Conservation (phyloP, 2,888 invertebrate species). For the Drosophila recens region DNA sequence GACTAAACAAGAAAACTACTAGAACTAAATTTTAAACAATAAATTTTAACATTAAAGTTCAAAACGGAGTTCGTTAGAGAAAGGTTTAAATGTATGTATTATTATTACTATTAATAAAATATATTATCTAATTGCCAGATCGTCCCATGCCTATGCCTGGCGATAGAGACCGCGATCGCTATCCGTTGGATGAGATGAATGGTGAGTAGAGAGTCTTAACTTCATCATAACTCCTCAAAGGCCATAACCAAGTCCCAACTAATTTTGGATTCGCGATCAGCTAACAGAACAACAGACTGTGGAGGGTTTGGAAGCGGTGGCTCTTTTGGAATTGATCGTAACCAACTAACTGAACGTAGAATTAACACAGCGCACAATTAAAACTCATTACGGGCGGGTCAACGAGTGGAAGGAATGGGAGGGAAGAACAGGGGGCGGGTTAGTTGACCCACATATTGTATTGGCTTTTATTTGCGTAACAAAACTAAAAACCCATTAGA, state of each 20-base stretch:
- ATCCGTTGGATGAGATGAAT: slow-evolving; percentile 74
- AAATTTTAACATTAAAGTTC: too few relatives aligned
- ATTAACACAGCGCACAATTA: slow-evolving; percentile 71
- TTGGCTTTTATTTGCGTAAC: slow-evolving; percentile 73
- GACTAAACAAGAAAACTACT: too few relatives aligned
- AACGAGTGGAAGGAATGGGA: neutral
- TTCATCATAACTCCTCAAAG: neutral
- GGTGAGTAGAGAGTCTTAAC: slow-evolving; percentile 61
- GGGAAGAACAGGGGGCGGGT: slow-evolving; percentile 3
- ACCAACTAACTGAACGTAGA: slow-evolving; percentile 49
- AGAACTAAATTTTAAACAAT: too few relatives aligned
- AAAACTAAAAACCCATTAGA: slow-evolving; percentile 76
- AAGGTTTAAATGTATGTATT: neutral
- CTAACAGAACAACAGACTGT: slow-evolving; percentile 39
- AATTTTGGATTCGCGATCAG: slow-evolving; percentile 64
- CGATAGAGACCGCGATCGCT: slow-evolving; percentile 61
- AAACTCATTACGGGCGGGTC: slow-evolving; percentile 64
- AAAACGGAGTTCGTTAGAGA: too few relatives aligned
- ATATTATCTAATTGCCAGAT: slow-evolving; percentile 44
- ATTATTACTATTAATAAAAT: too few relatives aligned
- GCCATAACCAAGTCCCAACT: slow-evolving; percentile 41
- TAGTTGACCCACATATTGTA: slow-evolving; percentile 76
- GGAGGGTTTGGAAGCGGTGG: slow-evolving; percentile 5
- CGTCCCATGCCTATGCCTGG: slow-evolving; percentile 62
- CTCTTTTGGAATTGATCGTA: slow-evolving; percentile 27